Conservation (phyloP, 92 coral and sea anemone genomes). For the Epizoanthus illoricatus region DNA sequence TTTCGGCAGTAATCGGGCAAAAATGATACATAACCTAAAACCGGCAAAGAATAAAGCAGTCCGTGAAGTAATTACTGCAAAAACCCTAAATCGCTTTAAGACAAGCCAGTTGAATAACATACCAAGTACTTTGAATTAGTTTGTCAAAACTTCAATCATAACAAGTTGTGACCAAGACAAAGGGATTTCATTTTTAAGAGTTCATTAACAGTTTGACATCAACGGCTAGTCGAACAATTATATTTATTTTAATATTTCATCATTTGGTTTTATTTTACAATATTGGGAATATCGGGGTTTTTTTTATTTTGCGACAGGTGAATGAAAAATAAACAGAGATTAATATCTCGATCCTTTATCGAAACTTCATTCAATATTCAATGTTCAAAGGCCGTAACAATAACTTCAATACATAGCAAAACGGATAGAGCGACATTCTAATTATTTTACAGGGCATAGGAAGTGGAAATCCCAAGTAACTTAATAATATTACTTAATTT, state of each 20-base stretch:
- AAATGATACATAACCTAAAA: too few relatives aligned
- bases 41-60: too few relatives aligned
- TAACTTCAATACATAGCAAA: too few relatives aligned
- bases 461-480: too few relatives aligned
- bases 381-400: too few relatives aligned
- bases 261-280: neutral
- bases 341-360: constrained; percentile 1
- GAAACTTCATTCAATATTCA: neutral
- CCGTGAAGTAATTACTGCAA: too few relatives aligned
- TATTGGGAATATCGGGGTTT: neutral
- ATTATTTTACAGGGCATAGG: too few relatives aligned
- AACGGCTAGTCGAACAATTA: neutral
- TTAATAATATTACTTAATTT: too few relatives aligned
- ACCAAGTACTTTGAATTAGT: neutral
- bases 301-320: neutral
- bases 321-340: constrained; percentile 3
- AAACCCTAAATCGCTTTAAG: too few relatives aligned
- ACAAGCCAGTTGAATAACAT: neutral
- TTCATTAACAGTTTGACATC: constrained; percentile 22
- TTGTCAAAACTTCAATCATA: neutral
- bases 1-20: too few relatives aligned
- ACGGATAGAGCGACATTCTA: too few relatives aligned
- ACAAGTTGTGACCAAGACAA: neutral
- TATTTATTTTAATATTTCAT: neutral
- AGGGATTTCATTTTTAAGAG: constrained; percentile 5